Evolutionary conservation across 2,888 invertebrate species (phyloP).

Genomic region (Cephus rjabovi): DNA sequence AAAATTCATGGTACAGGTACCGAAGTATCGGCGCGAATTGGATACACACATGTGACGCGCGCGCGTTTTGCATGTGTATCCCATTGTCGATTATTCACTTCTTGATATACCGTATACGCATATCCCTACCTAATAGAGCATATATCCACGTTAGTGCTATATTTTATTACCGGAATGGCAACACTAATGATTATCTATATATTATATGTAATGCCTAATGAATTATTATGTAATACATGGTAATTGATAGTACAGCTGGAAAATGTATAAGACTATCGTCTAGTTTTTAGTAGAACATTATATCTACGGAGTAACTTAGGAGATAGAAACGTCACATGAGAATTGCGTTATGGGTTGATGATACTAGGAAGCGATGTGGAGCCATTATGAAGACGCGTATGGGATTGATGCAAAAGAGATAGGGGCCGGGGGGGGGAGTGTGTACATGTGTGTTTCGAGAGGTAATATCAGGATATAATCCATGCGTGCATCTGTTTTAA

Average conservation of each 20-base stretch:
- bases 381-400: not conserved
- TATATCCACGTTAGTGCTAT: constrained; percentile 12
- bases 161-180: constrained; percentile 36
- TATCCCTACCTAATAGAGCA: not conserved
- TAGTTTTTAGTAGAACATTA: constrained; percentile 29
- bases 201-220: constrained; percentile 39
- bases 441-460: not conserved
- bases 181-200: constrained; percentile 40
- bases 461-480: not conserved
- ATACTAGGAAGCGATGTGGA: not conserved
- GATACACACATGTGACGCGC: not conserved
- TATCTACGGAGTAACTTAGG: constrained; percentile 30
- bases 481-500: not conserved
- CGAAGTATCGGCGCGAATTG: not conserved
- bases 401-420: not conserved
- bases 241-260: constrained; percentile 40
- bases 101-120: not conserved
- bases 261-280: constrained; percentile 38
- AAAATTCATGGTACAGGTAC: not conserved
- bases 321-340: not conserved
- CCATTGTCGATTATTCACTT: not conserved
- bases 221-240: constrained; percentile 42
- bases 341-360: not conserved
- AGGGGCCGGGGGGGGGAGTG: not conserved
- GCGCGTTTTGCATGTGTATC: not conserved